Base-by-base conservation (phyloP, 2,888 invertebrate genomes). In the Anarsia innoxiella region DNA sequence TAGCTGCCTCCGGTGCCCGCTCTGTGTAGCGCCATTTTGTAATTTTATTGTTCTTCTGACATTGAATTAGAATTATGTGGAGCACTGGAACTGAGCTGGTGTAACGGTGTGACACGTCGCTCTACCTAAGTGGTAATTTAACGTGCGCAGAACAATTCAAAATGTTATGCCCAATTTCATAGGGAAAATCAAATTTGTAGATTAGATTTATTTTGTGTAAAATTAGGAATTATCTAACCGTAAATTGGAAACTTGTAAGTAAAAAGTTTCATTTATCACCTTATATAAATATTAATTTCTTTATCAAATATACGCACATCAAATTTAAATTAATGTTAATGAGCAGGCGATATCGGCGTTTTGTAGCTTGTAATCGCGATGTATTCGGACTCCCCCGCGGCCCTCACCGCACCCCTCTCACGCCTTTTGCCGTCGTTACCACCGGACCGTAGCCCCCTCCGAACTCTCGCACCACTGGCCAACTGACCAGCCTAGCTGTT, bases 351-450 rank as follows among this genome's bases (percentile, higher is more conserved):
- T 52, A 48, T 49, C 47, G 60, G 56, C 79, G 79, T 80, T 83
- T 83, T 82, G 83, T 82, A 75, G 66, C 74, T 67, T 56, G 67
- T 83, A 78, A 82, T 82, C 75, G 74, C 60, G 82, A 80, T 80
- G 66, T 65, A 76, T 76, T 77, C 74, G 56, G 48, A n/a, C 36
- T 44, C 48, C 44, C 51, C 56, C 54, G n/a, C n/a, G 45, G 44
- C 37, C 40, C 44, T 40, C 50, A 37, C 31, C 34, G 42, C 38
- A 36, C 46, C 49, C 44, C 38, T 41, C 32, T 11, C n/a, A n/a
- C n/a, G n/a, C n/a, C n/a, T n/a, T n/a, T n/a, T 11, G 27, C n/a
- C n/a, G n/a, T n/a, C n/a, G 12, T 9, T 9, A 12, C 15, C 64
- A 54, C 41, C 64, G 58, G 63, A 67, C 63, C 72, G 65, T 63